Percentiles rank a stretch among this genome's conserved stretches.
phyloP scores from a whole-genome alignment of 2,888 invertebrate genomes.

The Rhamnusium bicolor region DNA sequence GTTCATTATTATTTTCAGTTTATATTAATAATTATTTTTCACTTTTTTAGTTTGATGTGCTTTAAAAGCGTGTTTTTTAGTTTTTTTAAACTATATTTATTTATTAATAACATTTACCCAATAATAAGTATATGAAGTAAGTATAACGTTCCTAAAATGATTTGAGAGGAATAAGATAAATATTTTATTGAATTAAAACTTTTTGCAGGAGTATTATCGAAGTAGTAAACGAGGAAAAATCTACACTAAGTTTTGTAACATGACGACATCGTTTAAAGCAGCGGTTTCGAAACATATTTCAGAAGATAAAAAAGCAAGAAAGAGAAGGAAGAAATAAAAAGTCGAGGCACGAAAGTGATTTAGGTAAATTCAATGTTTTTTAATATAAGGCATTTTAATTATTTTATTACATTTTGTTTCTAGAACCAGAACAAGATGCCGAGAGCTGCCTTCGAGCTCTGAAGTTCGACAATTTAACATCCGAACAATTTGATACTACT shows the following conservation, averaged over 20 bases:
- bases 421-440: slow-evolving; percentile 41
- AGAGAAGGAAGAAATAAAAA: not conserved
- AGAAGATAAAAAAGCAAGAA: slow-evolving; percentile 45
- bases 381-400: not conserved
- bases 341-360: slow-evolving; percentile 1
- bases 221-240: not conserved
- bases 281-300: slow-evolving; percentile 39
- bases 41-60: no score
- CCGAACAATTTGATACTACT: slow-evolving; percentile 43
- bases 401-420: not conserved
- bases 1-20: no score
- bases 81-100: no score
- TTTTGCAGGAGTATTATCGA: no score
- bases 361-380: slow-evolving; percentile 5
- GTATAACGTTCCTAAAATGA: not conserved
- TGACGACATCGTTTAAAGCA: slow-evolving; percentile 38
- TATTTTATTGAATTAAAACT: not conserved
- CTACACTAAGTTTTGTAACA: not conserved
- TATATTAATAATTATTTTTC: no score
- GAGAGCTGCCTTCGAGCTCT: slow-evolving; percentile 41
- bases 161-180: not conserved
- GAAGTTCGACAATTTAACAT: slow-evolving; percentile 46
- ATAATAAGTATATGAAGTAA: not conserved
- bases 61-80: no score
- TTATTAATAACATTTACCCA: no score